Evolutionary conservation across 2,113 vertebrate species (phyloP).

Genomic region (Mohoua ochrocephala): DNA sequence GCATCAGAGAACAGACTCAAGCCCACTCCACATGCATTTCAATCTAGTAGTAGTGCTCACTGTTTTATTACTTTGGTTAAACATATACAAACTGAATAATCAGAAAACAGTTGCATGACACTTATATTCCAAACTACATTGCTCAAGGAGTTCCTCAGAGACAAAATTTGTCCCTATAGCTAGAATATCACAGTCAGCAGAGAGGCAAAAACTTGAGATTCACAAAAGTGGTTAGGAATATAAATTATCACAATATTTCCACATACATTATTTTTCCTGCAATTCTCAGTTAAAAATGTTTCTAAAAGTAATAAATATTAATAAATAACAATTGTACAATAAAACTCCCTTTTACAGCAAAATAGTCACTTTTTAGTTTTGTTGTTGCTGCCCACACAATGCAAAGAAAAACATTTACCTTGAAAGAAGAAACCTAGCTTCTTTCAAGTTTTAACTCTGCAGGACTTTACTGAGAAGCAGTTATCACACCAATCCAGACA

Average conservation of each 20-base stretch:
- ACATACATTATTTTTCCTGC: conserved; percentile 32
- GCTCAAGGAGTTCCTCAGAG: conserved; percentile 1
- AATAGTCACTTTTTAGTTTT: conserved; percentile 17
- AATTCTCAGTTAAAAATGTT: conserved; percentile 48
- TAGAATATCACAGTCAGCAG: not conserved
- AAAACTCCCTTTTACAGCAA: conserved; percentile 32
- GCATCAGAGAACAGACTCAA: not conserved
- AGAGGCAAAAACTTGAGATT: not conserved
- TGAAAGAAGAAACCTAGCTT: not conserved
- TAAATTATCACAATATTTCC: conserved; percentile 37
- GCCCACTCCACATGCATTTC: not conserved
- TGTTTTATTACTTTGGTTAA: conserved; percentile 28
- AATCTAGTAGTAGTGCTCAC: not conserved
- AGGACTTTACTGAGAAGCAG: conserved; percentile 26
- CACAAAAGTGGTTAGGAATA: conserved; percentile 47
- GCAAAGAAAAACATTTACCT: conserved; percentile 39
- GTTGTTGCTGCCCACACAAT: not conserved
- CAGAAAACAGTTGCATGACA: conserved; percentile 18
- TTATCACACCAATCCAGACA: not conserved
- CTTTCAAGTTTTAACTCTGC: not conserved
- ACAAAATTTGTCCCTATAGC: not conserved
- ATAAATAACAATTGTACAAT: conserved; percentile 38
- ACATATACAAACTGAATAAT: conserved; percentile 22
- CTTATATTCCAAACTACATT: conserved; percentile 21
- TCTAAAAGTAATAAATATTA: conserved; percentile 61